Base-by-base conservation (phyloP, 2,797 vertebrate genomes). In the Amphiprion clarkii region DNA sequence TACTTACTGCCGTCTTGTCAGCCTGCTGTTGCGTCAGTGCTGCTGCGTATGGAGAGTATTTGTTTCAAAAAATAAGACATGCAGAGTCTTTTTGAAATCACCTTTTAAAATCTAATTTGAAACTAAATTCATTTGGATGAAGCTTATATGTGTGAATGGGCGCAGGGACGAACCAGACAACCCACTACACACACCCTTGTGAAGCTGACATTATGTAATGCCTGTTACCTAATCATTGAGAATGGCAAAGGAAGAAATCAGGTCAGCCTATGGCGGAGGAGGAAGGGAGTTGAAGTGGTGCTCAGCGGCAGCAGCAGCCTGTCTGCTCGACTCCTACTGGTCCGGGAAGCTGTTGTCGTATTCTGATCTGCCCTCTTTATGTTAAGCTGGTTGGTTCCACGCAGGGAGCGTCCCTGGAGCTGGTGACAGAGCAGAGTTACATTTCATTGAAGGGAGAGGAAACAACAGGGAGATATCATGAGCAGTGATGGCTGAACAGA, bases 131-230 rank as follows among this genome's bases (percentile, higher is more conserved):
- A 2, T 48, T 53, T 46, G 44, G 61, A 33, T 17, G 48, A 23
- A 27, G 56, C 46, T 25, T 44, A 58, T 61, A 11, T 21, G 19
- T 73, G 76, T 87, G 63, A 67, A 60, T 73, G 68, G 74, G 29
- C 62, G 56, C 68, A 67, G 65, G 69, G 74, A 63, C 7, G 23
- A 60, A 73, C 62, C 77, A 78, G 74, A 59, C 82, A 79, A 79
- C 71, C 73, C 67, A 73, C 70, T 74, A 80, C 74, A 82, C 89
- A 88, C 90, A 88, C 70, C 84, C 84, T 54, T 60, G 70, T 85
- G 76, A 84, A 81, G 85, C 75, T 76, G 73, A 69, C 78, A 85
- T 95, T 95, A 94, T 93, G 91, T 92, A 95, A 95, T 72, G 29
- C 25, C 44, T 82, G 93, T 95, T 95, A 94, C 90, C 86, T 95